Evolutionary conservation across 2,113 vertebrate species (phyloP).

Genomic region (Climacteris rufus): DNA sequence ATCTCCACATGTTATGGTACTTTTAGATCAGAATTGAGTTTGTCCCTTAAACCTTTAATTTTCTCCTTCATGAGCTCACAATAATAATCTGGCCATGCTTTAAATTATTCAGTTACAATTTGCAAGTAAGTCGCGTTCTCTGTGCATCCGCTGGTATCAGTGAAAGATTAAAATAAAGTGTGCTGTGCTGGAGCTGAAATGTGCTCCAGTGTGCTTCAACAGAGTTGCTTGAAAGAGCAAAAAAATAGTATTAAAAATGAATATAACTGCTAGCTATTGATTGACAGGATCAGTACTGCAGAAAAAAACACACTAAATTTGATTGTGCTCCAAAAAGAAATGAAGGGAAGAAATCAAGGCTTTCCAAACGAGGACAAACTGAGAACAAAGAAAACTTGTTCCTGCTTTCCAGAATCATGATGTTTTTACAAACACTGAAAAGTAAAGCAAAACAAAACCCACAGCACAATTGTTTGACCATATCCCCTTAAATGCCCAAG

Average conservation of each 20-base stretch:
- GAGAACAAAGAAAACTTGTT: background rate
- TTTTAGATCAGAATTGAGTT: slow-evolving; percentile 23
- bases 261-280: background rate
- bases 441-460: background rate
- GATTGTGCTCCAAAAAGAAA: background rate
- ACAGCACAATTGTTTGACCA: background rate
- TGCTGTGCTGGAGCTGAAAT: background rate
- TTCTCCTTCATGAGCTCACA: slow-evolving; percentile 22
- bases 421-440: background rate
- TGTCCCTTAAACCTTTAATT: slow-evolving; percentile 44
- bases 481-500: background rate
- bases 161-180: slow-evolving; percentile 6
- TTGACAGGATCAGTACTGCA: background rate
- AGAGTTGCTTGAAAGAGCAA: background rate
- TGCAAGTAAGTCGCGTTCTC: background rate
- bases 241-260: background rate
- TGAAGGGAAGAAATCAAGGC: background rate
- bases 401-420: background rate
- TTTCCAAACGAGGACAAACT: background rate
- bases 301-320: background rate
- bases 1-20: background rate
- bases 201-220: background rate
- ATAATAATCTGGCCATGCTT: background rate
- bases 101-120: slow-evolving; percentile 41
- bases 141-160: background rate